Conservation (phyloP, 2,888 invertebrate species). For the Automeris io region DNA sequence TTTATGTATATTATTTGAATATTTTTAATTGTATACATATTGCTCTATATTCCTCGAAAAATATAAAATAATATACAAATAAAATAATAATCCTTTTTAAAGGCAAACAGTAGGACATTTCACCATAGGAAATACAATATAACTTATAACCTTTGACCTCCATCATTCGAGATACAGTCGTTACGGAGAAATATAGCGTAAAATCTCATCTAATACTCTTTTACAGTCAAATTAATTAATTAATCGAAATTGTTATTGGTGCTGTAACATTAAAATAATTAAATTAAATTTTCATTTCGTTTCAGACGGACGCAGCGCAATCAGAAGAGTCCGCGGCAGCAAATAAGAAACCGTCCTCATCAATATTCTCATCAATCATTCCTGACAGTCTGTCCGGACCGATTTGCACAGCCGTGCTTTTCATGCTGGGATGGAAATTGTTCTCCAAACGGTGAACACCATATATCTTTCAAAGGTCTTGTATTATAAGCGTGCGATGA, state of each 20-base stretch:
- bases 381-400: conserved; percentile 75
- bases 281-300: conserved; percentile 17
- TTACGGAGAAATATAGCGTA: too few relatives aligned
- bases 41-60: too few relatives aligned
- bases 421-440: conserved; percentile 80
- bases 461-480: conserved; percentile 11
- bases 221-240: too few relatives aligned
- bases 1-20: too few relatives aligned
- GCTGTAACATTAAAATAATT: conserved; percentile 13
- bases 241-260: not conserved
- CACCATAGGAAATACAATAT: too few relatives aligned
- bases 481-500: conserved; percentile 30
- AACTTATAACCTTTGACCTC: too few relatives aligned
- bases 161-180: too few relatives aligned
- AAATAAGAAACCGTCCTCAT: conserved; percentile 24
- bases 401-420: conserved; percentile 79
- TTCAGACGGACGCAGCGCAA: conserved; percentile 55
- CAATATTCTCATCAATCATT: conserved; percentile 75
- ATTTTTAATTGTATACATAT: too few relatives aligned
- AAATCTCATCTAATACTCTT: conserved; percentile 3
- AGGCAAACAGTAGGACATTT: too few relatives aligned
- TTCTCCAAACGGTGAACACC: conserved; percentile 74
- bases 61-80: too few relatives aligned
- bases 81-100: too few relatives aligned
- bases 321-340: conserved; percentile 23